Conservation (phyloP, 2,797 vertebrate species). For the Chloroceryle inda region DNA sequence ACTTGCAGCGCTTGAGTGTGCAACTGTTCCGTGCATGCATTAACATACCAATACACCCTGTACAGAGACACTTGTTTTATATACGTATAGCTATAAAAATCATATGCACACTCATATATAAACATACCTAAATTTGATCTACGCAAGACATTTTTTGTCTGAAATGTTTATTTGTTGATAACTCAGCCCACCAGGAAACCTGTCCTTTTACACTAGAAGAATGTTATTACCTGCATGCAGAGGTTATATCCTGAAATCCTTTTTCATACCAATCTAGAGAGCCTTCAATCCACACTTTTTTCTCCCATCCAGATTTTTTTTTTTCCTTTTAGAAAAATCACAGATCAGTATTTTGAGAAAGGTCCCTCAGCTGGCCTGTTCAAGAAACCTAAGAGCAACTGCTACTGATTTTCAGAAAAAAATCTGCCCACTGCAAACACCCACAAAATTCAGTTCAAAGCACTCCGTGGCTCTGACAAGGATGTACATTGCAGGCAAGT, state of each 20-base stretch:
- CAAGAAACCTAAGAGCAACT: neutral
- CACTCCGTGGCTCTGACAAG: neutral
- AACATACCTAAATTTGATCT: neutral
- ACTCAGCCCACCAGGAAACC: neutral
- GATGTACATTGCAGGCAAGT: neutral
- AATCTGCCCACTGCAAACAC: neutral
- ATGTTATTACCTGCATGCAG: neutral
- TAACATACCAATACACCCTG: neutral
- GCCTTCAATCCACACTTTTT: neutral
- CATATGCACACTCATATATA: neutral
- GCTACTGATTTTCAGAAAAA: neutral
- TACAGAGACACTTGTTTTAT: neutral
- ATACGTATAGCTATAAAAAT: neutral
- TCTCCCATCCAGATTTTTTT: neutral
- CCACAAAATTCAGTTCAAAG: neutral
- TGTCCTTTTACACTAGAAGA: neutral
- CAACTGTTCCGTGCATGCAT: neutral
- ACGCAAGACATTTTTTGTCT: neutral
- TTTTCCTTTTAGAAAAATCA: neutral
- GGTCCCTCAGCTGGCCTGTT: fast-evolving
- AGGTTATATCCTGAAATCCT: neutral
- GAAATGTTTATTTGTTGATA: neutral
- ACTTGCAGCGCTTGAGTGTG: neutral
- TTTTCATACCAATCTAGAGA: neutral
- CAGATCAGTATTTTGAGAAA: neutral